These are phyloP conservation scores for Aelia acuminata DNA, from an alignment of 2,888 invertebrate genomes.

Conservation along the genomic window DNA sequence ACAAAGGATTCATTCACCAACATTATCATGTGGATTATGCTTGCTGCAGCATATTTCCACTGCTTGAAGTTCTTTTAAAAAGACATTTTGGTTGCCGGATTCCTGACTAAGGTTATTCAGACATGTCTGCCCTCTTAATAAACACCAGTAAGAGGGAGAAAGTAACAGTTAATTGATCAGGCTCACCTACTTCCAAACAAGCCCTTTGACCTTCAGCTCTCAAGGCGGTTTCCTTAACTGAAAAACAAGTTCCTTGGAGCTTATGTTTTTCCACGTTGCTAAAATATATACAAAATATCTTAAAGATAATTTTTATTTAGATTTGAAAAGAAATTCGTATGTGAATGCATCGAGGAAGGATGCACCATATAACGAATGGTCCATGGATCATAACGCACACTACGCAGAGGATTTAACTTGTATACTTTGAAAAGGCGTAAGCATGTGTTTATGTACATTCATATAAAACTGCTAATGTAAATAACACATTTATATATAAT, in stretches of 20 bases:
- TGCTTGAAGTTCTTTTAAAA: not conserved
- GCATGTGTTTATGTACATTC: not conserved
- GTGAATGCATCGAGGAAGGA: not conserved
- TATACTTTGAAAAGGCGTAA: not conserved
- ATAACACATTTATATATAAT: not conserved
- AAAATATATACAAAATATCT: no score
- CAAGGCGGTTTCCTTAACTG: constrained; percentile 34
- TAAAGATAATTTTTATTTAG: no score
- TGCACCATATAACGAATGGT: no score
- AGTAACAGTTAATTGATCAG: not conserved
- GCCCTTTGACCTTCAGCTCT: constrained; percentile 14
- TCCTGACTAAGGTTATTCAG: not conserved
- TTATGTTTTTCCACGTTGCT: not conserved
- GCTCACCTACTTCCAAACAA: constrained; percentile 32
- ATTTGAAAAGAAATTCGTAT: not conserved
- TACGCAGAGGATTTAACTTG: not conserved
- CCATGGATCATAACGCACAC: not conserved
- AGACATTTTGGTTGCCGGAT: not conserved
- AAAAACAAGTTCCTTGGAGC: constrained; percentile 14
- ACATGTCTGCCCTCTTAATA: not conserved
- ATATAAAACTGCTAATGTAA: not conserved
- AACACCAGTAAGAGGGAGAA: not conserved
- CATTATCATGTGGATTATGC: no score
- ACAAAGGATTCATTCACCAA: no score
- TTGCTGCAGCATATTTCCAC: no score